These are phyloP conservation scores for Coryphaenoides rupestris DNA, from an alignment of 2,113 vertebrate species.

Conservation along the genomic window DNA sequence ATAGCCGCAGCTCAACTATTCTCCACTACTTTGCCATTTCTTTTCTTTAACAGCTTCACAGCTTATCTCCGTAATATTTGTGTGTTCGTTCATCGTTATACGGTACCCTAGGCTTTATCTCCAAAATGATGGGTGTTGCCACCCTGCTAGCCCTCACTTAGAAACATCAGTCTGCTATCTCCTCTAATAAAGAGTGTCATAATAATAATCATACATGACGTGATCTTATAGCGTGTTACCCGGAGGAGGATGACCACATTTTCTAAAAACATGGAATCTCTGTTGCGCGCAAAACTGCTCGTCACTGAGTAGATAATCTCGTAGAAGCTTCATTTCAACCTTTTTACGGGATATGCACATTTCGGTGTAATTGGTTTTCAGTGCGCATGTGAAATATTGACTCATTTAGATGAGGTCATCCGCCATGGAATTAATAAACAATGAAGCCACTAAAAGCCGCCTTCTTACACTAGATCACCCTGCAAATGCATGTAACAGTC, in stretches of 20 bases:
- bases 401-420: slow-evolving; percentile 33
- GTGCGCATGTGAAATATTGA: slow-evolving; percentile 13
- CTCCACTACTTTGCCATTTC: no score
- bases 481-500: slow-evolving; percentile 35
- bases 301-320: slow-evolving; percentile 3
- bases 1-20: no score
- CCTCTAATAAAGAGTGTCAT: neutral
- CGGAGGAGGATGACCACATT: neutral
- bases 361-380: slow-evolving; percentile 8
- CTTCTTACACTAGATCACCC: slow-evolving; percentile 34
- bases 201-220: neutral
- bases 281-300: neutral
- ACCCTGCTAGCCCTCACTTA: neutral
- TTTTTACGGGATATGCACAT: neutral
- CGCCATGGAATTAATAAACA: slow-evolving; percentile 24
- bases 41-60: no score
- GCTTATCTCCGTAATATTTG: no score
- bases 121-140: slow-evolving; percentile 2
- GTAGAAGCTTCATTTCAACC: no score
- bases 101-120: slow-evolving; percentile 25
- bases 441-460: slow-evolving; percentile 45
- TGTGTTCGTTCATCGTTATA: neutral
- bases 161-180: slow-evolving; percentile 1
- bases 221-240: no score
- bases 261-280: neutral